These are phyloP conservation scores for Panzeria rudis DNA, from an alignment of 2,888 invertebrate genomes.

Conservation along the genomic window DNA sequence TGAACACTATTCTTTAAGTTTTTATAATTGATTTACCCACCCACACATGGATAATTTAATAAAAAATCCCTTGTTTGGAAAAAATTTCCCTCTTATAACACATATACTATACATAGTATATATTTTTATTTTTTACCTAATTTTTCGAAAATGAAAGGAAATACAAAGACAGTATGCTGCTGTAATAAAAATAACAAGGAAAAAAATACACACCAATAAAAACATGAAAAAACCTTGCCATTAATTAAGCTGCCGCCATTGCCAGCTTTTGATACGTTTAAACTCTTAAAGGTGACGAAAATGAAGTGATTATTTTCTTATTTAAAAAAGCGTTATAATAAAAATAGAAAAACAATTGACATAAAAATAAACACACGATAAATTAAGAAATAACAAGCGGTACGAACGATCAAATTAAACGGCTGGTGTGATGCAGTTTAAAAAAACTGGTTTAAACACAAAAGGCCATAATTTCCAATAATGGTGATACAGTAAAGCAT, in stretches of 20 bases:
- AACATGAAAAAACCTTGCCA: conserved; percentile 6
- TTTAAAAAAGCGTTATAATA: neutral
- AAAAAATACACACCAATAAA: neutral
- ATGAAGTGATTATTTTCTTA: conserved; percentile 36
- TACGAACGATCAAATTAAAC: conserved; percentile 11
- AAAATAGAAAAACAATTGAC: conserved; percentile 35
- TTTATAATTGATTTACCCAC: neutral
- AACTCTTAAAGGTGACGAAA: conserved; percentile 13
- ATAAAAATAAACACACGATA: conserved; percentile 55
- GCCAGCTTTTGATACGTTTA: conserved; percentile 35
- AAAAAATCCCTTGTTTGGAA: neutral
- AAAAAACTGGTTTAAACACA: conserved; percentile 16
- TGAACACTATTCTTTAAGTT: neutral
- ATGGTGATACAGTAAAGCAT: neutral
- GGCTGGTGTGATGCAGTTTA: conserved; percentile 13
- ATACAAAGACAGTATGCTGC: too few species aligned
- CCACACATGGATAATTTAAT: neutral
- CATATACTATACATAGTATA: neutral
- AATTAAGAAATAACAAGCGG: conserved; percentile 58
- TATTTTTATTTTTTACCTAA: neutral
- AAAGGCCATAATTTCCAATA: conserved; percentile 3
- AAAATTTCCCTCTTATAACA: neutral
- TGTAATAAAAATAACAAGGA: neutral
- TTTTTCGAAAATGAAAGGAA: neutral
- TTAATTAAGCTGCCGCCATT: conserved; percentile 43